Evolutionary conservation across 1,140 invertebrate species (phyloP), one percentile per base, ranked within the genome.

Genomic region (Lordiphosa collinella): DNA sequence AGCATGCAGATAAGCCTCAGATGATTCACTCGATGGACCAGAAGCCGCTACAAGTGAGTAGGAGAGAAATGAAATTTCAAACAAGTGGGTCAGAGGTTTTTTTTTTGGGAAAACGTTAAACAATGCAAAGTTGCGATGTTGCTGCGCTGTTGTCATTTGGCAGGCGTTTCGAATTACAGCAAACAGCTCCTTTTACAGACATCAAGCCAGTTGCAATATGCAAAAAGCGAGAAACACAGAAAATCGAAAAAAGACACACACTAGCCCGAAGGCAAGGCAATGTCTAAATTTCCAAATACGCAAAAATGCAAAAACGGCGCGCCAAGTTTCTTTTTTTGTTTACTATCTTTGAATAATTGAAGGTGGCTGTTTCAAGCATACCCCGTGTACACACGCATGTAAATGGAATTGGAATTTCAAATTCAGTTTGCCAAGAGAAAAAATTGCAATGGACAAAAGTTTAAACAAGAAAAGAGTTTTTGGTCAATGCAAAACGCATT

Each of bases 271-370:
- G 60, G 60, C 60, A 40, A 46, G 52, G 36, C 69, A 38, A 73
- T 73, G 70, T 78, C 74, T 64, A 80, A 53, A 74, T 80, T 68
- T 80, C 74, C 74, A 78, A 78, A 78, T 80, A 80, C 61, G 75
- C 58, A 70, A 69, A 79, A 75, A 69, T 80, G 64, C 63, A 67
- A 79, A 80, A 73, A 80, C 61, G 62, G 52, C 59, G 47, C 63
- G 62, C 46, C 53, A 58, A 44, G 32, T 18, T 44, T 44, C 44
- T 57, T 66, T 66, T 31, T 52, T 52, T 56, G 44, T 66, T 32
- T 54, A 56, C 47, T 55, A 8, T 51, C 53, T 65, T 65, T 54
- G 66, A 69, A 65, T 69, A 69, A 55, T 55, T 60, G 66, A 69
- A 60, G 47, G 55, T 44, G 50, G 13, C 58, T 51, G 25, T 8